Evolutionary conservation across 2,113 vertebrate genomes (phyloP).

Genomic region (Pampusana beccarii): DNA sequence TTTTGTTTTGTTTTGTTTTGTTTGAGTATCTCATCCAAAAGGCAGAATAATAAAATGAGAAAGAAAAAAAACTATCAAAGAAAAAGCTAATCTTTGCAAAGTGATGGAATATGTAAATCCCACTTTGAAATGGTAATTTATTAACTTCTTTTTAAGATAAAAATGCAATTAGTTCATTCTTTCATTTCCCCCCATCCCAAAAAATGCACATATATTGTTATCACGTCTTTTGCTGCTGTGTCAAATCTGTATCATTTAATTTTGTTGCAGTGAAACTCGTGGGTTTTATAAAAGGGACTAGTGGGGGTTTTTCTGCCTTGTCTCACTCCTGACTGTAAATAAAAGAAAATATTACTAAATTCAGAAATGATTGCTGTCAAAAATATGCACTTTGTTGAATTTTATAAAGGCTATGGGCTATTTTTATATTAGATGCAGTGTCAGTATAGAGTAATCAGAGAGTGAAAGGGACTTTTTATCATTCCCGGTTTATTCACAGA

Average conservation of each 20-base stretch:
- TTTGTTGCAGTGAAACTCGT: conserved; percentile 11
- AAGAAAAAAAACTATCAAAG: conserved; percentile 53
- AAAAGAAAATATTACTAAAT: conserved; percentile 14
- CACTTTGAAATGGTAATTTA: conserved; percentile 74
- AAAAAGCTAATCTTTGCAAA: conserved; percentile 66
- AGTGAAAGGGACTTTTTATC: conserved; percentile 32
- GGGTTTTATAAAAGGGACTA: not conserved
- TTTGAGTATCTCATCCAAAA: conserved; percentile 30
- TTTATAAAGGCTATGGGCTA: conserved; percentile 15
- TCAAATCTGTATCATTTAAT: conserved; percentile 44
- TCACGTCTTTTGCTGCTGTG: not conserved
- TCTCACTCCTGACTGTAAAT: conserved; percentile 7
- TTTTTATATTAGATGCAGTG: conserved; percentile 19
- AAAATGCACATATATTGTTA: conserved; percentile 40
- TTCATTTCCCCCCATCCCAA: conserved; percentile 17
- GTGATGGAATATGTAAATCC: conserved; percentile 68
- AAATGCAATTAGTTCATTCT: conserved; percentile 71
- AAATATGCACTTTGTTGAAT: conserved; percentile 7
- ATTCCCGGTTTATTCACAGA: conserved; percentile 25
- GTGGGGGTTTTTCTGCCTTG: not conserved
- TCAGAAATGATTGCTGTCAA: not conserved
- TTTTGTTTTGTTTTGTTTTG: not conserved
- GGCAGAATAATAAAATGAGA: conserved; percentile 44
- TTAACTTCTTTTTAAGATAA: conserved; percentile 73
- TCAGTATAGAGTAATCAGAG: conserved; percentile 43